Evolutionary conservation across 2,888 invertebrate genomes (phyloP).

Genomic region (Platerodrilus igneus): DNA sequence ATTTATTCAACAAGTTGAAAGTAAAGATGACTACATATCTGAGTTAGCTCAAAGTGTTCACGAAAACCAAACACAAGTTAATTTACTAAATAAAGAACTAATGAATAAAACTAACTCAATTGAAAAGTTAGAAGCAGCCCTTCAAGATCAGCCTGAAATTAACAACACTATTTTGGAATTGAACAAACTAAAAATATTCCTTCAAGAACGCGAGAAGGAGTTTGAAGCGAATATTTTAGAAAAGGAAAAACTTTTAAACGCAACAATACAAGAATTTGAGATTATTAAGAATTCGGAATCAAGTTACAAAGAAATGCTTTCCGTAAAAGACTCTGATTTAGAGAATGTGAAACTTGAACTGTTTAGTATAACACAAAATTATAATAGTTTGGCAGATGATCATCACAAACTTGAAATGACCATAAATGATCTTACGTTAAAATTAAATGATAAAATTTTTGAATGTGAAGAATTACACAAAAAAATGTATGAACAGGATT

Average conservation of each 20-base stretch:
- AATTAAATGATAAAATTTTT: slow-evolving; percentile 52
- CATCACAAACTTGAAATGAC: slow-evolving; percentile 26
- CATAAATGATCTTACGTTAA: slow-evolving; percentile 48
- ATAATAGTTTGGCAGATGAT: slow-evolving; percentile 11
- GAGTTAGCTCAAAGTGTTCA: slow-evolving; percentile 11
- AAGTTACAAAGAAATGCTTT: slow-evolving; percentile 35
- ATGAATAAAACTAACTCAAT: slow-evolving; percentile 20
- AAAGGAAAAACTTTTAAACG: too few species aligned
- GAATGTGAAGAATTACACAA: slow-evolving; percentile 52
- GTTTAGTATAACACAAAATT: slow-evolving; percentile 21
- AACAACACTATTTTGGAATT: slow-evolving; percentile 25
- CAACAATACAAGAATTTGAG: too few species aligned
- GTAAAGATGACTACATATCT: slow-evolving; percentile 17
- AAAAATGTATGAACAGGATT: slow-evolving; percentile 53
- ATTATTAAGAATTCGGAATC: too few species aligned
- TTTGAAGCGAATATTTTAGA: slow-evolving; percentile 27
- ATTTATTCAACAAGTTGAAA: slow-evolving; percentile 12
- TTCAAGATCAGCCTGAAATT: too few species aligned
- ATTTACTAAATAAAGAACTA: too few species aligned
- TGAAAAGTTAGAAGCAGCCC: slow-evolving; percentile 27
- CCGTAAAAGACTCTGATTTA: slow-evolving; percentile 37
- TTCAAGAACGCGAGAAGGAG: slow-evolving; percentile 33
- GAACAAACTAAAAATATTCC: slow-evolving; percentile 24
- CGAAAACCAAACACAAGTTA: slow-evolving; percentile 9
- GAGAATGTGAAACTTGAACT: slow-evolving; percentile 35